phyloP scores from a whole-genome alignment of 37 sponge, comb jelly and placozoan species.

The Diacarnus erythraeanus region DNA sequence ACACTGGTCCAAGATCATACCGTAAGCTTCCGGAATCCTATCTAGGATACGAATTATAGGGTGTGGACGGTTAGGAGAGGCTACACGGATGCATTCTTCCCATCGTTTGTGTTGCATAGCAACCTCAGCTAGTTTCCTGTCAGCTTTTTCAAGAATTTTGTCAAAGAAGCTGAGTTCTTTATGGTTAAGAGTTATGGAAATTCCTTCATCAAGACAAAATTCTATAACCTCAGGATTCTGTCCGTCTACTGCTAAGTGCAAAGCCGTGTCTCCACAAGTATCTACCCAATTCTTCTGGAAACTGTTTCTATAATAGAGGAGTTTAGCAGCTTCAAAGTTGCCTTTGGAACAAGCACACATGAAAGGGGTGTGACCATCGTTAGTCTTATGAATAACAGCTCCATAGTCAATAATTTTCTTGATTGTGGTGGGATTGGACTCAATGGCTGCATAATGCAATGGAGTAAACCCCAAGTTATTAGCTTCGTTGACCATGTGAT shows the following conservation, averaged over 20 bases:
- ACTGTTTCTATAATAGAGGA: conserved; percentile 47
- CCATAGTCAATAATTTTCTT: conserved; percentile 71
- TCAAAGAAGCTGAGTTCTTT: conserved; percentile 74
- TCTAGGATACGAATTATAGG: conserved; percentile 68
- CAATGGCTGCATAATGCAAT: conserved; percentile 62
- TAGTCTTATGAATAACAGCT: conserved; percentile 61
- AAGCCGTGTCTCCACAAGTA: conserved; percentile 61
- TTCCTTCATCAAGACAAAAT: conserved; percentile 60
- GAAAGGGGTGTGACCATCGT: conserved; percentile 66
- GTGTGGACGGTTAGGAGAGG: conserved; percentile 33
- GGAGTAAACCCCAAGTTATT: conserved; percentile 61
- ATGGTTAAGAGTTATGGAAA: conserved; percentile 63
- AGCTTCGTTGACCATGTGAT: conserved; percentile 53
- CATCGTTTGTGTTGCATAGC: conserved; percentile 57
- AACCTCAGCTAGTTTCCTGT: conserved; percentile 29
- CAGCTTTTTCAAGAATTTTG: conserved; percentile 46
- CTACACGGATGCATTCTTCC: conserved; percentile 65
- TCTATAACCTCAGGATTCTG: conserved; percentile 36
- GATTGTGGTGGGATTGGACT: conserved; percentile 35
- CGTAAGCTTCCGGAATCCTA: conserved; percentile 62
- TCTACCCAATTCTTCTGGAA: conserved; percentile 60
- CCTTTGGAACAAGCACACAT: conserved; percentile 55
- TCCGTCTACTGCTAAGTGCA: conserved; percentile 69
- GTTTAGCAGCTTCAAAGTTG: conserved; percentile 37
- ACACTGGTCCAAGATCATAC: conserved; percentile 61